Base-by-base conservation (phyloP, 2,888 invertebrate species). In the Phaonia tiefii region DNA sequence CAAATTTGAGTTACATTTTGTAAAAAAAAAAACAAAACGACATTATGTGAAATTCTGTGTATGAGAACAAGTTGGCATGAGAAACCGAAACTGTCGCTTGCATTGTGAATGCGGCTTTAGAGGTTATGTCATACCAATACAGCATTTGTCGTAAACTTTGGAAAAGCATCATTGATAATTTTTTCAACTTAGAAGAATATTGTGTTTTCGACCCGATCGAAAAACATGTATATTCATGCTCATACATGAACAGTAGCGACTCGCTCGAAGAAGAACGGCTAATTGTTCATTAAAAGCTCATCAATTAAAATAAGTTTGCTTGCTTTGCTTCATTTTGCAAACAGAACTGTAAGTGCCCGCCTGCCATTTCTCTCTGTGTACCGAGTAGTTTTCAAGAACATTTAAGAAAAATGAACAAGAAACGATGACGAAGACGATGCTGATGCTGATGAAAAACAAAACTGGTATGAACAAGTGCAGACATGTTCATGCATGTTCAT, bases 271-370 rank as follows among this genome's bases (percentile, higher is more conserved):
- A 65, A 46, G 65, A 65, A 65, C 65, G 46, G 26, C 65, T 65
- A 65, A 65, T 65, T 67, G 66, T 51, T 51, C 66, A 67, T 67
- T 67, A 67, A 49, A 67, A 67, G 49, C 51, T 67, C 66, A 67
- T 67, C 66, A 67, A 51, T 67, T 67, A 67, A 49, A 67, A 51
- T 67, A 51, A 46, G 49, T 66, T 67, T 51, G 58, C 37, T 58
- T 37, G 17, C 31, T 7, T 49, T 46, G 66, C 46, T 66, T 25
- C 46, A 58, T 66, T 25, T 44, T 54, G 54, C 15, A 13, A n/a
- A 31, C 31, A 31, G 46, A 54, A 11, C 20, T 8, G 22, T 4
- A 25, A 31, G 31, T 31, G 31, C 8, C 8, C 31, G 3, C 31
- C 10, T 13, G 17, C 13, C 22, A 25, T 22, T 54, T 49, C 15